Conservation (phyloP, 2,113 vertebrate species). For the Epinephelus fuscoguttatus region DNA sequence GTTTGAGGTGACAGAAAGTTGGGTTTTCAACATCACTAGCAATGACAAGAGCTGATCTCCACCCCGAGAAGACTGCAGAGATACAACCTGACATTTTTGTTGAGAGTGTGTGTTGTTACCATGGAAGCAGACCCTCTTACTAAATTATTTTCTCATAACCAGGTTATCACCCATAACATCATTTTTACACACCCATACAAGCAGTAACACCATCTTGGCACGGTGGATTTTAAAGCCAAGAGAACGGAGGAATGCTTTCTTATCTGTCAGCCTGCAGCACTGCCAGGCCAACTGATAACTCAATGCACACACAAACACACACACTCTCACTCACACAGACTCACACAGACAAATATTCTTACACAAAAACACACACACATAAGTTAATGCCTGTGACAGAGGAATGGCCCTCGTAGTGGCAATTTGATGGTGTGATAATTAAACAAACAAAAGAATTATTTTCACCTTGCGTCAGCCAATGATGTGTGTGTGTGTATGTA, state of each 20-base stretch:
- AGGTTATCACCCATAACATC: neutral
- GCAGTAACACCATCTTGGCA: conserved; percentile 2
- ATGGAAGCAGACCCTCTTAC: neutral
- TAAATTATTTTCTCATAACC: neutral
- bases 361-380: conserved; percentile 15
- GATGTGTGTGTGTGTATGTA: neutral
- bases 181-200: conserved; percentile 3
- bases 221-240: conserved; percentile 15
- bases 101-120: neutral
- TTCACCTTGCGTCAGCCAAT: conserved; percentile 32
- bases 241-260: conserved; percentile 31
- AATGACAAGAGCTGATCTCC: neutral
- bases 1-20: neutral
- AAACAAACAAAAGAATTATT: conserved; percentile 62
- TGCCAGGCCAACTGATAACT: conserved; percentile 39
- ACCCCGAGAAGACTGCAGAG: neutral
- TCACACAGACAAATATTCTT: neutral
- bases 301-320: conserved; percentile 10
- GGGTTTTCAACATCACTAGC: neutral
- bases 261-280: conserved; percentile 57
- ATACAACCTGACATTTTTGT: neutral
- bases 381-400: conserved; percentile 47
- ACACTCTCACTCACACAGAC: conserved; percentile 15
- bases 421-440: conserved; percentile 63
- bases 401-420: conserved; percentile 26